A percentile compares a stretch with the other conserved stretches of the same genome.
Evolutionary conservation across 2,888 invertebrate genomes (phyloP).

Genomic region (Coecobrya sp.): DNA sequence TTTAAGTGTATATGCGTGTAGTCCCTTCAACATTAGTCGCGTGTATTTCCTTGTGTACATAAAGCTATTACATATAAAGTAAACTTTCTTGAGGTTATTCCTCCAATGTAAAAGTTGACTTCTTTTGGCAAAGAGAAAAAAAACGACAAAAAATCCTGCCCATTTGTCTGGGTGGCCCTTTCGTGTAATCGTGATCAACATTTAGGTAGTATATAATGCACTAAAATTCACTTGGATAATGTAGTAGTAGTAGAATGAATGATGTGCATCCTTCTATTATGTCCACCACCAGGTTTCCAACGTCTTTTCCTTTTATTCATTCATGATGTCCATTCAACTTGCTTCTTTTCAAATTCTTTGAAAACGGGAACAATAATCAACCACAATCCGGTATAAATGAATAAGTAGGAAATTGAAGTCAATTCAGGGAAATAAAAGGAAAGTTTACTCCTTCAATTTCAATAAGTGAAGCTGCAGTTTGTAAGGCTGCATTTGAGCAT

Average conservation of each 20-base stretch:
- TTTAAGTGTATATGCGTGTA: background rate
- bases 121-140: conserved; percentile 51
- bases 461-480: background rate
- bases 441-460: background rate
- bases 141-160: conserved; percentile 59
- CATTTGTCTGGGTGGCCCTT: conserved; percentile 77
- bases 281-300: conserved; percentile 56
- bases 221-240: conserved; percentile 27
- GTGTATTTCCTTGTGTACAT: background rate
- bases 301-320: conserved; percentile 54
- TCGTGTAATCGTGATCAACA: conserved; percentile 62
- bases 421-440: conserved; percentile 48
- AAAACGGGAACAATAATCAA: conserved; percentile 56
- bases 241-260: conserved; percentile 57
- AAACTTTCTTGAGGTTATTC: background rate
- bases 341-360: conserved; percentile 62
- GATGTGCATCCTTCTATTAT: conserved; percentile 74
- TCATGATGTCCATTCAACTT: conserved; percentile 69
- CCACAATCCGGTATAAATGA: conserved; percentile 63
- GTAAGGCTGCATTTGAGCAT: background rate
- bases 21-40: background rate
- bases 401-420: conserved; percentile 50
- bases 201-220: conserved; percentile 35
- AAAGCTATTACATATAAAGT: background rate
- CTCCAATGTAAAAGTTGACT: background rate